Evolutionary conservation across 2,797 vertebrate genomes (phyloP), one percentile per base, ranked within the genome.

Genomic region (Eremophila alpestris): DNA sequence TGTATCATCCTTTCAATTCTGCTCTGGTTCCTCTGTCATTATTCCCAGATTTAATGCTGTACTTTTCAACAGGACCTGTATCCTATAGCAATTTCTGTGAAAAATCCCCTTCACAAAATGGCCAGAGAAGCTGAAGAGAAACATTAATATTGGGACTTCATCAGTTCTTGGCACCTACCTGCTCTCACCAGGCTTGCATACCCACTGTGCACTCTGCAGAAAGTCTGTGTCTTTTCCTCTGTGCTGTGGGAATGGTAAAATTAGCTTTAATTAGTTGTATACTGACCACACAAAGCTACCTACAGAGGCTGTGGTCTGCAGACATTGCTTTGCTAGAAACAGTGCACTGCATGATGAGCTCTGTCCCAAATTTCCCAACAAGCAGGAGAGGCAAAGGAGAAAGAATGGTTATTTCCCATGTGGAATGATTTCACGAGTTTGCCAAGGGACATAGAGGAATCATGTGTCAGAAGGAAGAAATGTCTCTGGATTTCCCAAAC

Each of bases 381-480:
- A 74, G 46, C 32, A 83, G 24, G 36, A 52, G 46, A 65, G 59
- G 43, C n/a, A 69, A 48, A 89, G 34, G 36, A 85, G 64, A 38
- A 55, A 32, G 23, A 26, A 34, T 26, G n/a, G 82, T 85, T 96
- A 83, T 96, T 95, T 89, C 87, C 83, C 87, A 68, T 4, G 58
- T 71, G 79, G 41, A 80, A 87, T 54, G 63, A 45, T 55, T 90
- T 86, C 55, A 64, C 0, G 0, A n/a, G 34, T 65, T 93, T 88
- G 77, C 69, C 76, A 91, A 70, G 52, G 82, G 79, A 68, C 17
- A 60, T 8, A 30, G 7, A 64, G 65, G 51, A 94, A 65, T 68
- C 32, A 8, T 36, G 21, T 56, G 19, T 58, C 36, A 62, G 73
- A 78, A 92, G 67, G 38, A 92, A 86, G 58, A 93, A 86, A 62